These are phyloP conservation scores for Whitmania pigra DNA, from an alignment of 1,140 invertebrate genomes.

Conservation along the genomic window DNA sequence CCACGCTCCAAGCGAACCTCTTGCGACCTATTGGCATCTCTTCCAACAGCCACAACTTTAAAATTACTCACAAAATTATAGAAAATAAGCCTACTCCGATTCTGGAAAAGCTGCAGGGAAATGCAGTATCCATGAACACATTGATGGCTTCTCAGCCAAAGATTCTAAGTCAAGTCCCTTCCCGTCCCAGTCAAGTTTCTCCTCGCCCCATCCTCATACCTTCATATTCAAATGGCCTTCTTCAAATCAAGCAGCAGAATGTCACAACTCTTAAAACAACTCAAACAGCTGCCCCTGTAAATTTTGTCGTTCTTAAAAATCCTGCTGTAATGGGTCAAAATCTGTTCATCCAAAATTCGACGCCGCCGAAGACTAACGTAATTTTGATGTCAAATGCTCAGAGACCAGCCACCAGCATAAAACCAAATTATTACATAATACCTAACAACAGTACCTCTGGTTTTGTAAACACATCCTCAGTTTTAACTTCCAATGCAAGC, in stretches of 20 bases:
- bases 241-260: neutral
- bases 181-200: neutral
- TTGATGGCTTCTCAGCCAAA: neutral
- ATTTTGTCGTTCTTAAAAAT: slow-evolving; percentile 4
- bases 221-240: neutral
- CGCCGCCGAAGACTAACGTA: neutral
- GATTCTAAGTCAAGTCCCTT: neutral
- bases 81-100: slow-evolving; percentile 15
- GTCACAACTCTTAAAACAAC: neutral
- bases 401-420: slow-evolving; percentile 3
- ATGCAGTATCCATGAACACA: neutral
- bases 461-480: slow-evolving; percentile 35
- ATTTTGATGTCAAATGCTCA: neutral
- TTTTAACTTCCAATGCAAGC: slow-evolving; percentile 10
- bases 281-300: neutral
- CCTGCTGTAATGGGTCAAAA: neutral
- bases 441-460: slow-evolving; percentile 39
- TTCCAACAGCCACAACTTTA: neutral
- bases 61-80: slow-evolving; percentile 7
- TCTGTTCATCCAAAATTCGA: neutral
- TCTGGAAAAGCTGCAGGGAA: slow-evolving; percentile 13
- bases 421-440: neutral
- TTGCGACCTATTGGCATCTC: neutral
- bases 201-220: neutral
- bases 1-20: neutral